These are phyloP conservation scores for Drosophila lacertosa DNA, from an alignment of 1,140 invertebrate genomes.

Conservation along the genomic window DNA sequence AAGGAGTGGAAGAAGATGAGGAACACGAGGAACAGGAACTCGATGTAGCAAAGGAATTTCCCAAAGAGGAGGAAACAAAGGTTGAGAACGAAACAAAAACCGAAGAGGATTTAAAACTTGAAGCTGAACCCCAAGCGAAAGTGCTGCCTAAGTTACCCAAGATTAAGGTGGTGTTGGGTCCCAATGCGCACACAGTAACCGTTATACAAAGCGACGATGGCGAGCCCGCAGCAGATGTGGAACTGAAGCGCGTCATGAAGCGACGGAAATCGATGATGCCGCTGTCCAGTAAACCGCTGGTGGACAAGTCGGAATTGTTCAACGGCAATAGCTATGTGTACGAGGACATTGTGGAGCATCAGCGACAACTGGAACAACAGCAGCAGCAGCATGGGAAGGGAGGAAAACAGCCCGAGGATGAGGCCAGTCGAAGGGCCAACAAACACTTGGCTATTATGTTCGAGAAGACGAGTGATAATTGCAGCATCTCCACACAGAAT, in stretches of 20 bases:
- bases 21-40: neutral
- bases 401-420: neutral
- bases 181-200: slow-evolving; percentile 43
- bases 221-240: neutral
- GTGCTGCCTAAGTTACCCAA: slow-evolving; percentile 35
- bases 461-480: slow-evolving; percentile 67
- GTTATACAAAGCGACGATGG: slow-evolving; percentile 3
- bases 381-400: slow-evolving; percentile 17
- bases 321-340: slow-evolving; percentile 35
- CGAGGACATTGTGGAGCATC: slow-evolving; percentile 48
- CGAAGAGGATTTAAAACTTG: neutral
- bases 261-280: slow-evolving; percentile 62
- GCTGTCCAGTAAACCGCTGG: slow-evolving; percentile 43
- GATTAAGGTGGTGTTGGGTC: slow-evolving; percentile 52
- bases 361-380: too few relatives aligned
- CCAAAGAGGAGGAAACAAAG: neutral
- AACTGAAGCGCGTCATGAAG: slow-evolving; percentile 30
- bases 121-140: neutral
- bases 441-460: slow-evolving; percentile 55
- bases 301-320: slow-evolving; percentile 45
- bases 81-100: neutral
- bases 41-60: too few relatives aligned
- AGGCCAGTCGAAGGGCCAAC: neutral
- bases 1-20: neutral
- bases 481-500: slow-evolving; percentile 72